Base-by-base conservation (phyloP, 1,140 invertebrate species). In the Venustaconcha ellipsiformis region DNA sequence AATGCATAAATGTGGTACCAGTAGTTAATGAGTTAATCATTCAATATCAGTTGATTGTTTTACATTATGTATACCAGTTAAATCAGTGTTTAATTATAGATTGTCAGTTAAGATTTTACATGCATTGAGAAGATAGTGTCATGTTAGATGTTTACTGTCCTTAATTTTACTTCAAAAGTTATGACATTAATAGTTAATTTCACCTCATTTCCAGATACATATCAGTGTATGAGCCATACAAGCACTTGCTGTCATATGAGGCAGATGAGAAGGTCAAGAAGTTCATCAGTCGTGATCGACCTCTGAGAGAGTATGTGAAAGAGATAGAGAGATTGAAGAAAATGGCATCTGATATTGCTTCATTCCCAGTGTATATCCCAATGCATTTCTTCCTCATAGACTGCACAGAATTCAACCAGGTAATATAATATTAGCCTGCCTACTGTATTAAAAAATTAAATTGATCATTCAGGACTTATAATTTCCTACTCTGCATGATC, bases 321-420 rank as follows among this genome's bases (percentile, higher is more conserved):
- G 92, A 93, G 82, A 95, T 96, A 67, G 89, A 92, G 57, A 92
- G 91, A 78, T 94, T 95, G 80, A 93, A 94, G 78, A 89, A 85
- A 30, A 88, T 95, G 30, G 93, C 93, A 69, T 91, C 93, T 75
- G 93, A 95, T 94, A 95, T 91, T 91, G 96, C 88, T 88, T 96
- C 79, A 92, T 94, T 92, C 86, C 96, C 83, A 93, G 96, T 91
- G 94, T 94, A 86, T 91, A 90, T 89, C 2, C 87, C 89, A 63
- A 91, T 96, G 80, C 96, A 97, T 87, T 92, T 95, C 74, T 91
- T 92, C 57, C 88, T 96, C 67, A 91, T 93, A 76, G 90, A 92
- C 80, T 93, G 88, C 78, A 74, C 78, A 18, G 70, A 86, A 56
- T 62, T 91, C 23, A 89, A 90, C 72, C 73, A 88, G 86, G 88